Base-by-base conservation (phyloP, 92 coral and sea anemone genomes). In the Plumapathes pennacea region DNA sequence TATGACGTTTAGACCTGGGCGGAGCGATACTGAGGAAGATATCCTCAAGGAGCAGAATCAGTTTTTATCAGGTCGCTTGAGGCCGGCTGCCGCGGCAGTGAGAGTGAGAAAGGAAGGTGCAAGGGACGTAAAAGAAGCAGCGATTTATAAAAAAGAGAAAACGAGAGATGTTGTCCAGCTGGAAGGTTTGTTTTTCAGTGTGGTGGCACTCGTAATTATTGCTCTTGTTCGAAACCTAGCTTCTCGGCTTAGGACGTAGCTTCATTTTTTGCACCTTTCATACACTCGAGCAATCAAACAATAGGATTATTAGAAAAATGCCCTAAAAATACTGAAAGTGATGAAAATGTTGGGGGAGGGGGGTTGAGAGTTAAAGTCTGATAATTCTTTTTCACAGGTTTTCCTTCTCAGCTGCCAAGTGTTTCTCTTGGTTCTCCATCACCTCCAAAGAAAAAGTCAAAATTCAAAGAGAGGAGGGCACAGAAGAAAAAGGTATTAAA, bases 361-460 rank as follows among this genome's bases (percentile, higher is more conserved):
- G 40, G 9, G 9, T 34, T 8, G 61, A 1, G 15, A 0, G n/a
- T 25, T 29, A 18, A 17, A 18, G 17, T 10, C 25, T 25, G 25
- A 11, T 41, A 13, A 25, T 65, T 13, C 32, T 60, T 43, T 18
- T 11, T 7, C 37, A 17, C 27, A 86, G 96, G 90, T 11, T 54
- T 77, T 29, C 80, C 90, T 41, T 33, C 80, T 39, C 29, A 30
- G 19, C 54, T 43, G 37, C 59, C 52, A 30, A 24, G 43, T 29
- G 34, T 33, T 20, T 21, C 7, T n/a, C 26, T 13, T 20, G 74
- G 72, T n/a, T 38, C 65, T 39, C 41, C 36, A 8, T 46, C 64
- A 9, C 96, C 96, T 17, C 97, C 97, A 14, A 87, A 74, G 32
- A 91, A 91, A 67, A 91, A 65, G 49, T 91, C 97, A 14, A 91